phyloP scores from a whole-genome alignment of 2,797 vertebrate species.

The Anguilla obscura region DNA sequence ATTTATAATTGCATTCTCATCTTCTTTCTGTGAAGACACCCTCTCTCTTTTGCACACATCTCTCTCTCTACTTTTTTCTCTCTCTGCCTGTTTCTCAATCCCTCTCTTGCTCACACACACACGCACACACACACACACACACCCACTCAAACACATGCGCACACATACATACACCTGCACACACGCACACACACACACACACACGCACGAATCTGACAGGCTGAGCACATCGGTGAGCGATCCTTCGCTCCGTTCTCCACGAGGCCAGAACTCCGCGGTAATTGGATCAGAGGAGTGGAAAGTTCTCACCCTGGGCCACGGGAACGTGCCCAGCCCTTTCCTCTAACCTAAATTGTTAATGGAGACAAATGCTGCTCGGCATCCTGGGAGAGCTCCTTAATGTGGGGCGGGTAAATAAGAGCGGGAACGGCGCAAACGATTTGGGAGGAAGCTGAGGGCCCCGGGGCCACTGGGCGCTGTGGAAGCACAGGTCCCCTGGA shows the following conservation, averaged over 20 bases:
- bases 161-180: slow-evolving; percentile 16
- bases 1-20: neutral
- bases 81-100: too few species aligned
- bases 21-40: neutral
- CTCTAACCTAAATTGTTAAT: slow-evolving; percentile 74
- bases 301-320: slow-evolving; percentile 57
- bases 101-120: neutral
- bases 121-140: slow-evolving; percentile 5
- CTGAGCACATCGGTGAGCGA: slow-evolving; percentile 24
- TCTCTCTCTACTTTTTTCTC: too few species aligned
- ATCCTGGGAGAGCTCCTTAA: slow-evolving; percentile 72
- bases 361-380: slow-evolving; percentile 74
- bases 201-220: neutral
- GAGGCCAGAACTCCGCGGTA: slow-evolving; percentile 51
- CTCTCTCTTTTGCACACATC: neutral
- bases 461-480: slow-evolving; percentile 37
- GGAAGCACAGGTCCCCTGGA: slow-evolving; percentile 33
- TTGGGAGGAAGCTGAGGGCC: slow-evolving; percentile 31
- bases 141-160: neutral
- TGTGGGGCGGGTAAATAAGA: slow-evolving; percentile 56
- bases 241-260: slow-evolving; percentile 29
- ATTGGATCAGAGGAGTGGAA: slow-evolving; percentile 68
- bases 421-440: slow-evolving; percentile 47
- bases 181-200: neutral
- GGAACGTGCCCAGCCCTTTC: slow-evolving; percentile 56